Base-by-base conservation (phyloP, 2,113 vertebrate species). In the Amphiprion percula region DNA sequence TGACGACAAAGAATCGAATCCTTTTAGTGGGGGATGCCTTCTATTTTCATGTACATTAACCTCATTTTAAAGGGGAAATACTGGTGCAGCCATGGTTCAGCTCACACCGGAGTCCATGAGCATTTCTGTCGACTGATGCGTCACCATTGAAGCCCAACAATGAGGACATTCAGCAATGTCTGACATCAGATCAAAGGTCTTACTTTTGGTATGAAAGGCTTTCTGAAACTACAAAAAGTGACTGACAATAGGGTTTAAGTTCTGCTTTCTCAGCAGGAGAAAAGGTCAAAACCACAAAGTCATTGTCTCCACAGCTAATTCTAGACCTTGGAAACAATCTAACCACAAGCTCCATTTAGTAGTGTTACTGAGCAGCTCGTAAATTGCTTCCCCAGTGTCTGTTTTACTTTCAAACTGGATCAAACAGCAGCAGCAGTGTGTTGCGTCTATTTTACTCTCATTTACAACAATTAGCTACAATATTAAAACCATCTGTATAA, bases 81-180 rank as follows among this genome's bases (percentile, higher is more conserved):
- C n/a, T 9, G 4, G 33, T 70, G 46, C 16, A 78, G 58, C 26
- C 2, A 1, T 54, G 77, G 79, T 53, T 46, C 80, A 44, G 23
- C 24, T 19, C 24, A 14, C 1, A 53, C n/a, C 54, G 67, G 68
- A 74, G 63, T 64, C 52, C 58, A 59, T 62, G 44, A 7, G 39
- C 23, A 0, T 68, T 63, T 71, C 37, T 46, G 50, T 3, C 9
- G 6, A 44, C 50, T 73, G 44, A 69, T 10, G 16, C 19, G 19
- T 83, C 19, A 73, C 47, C 1, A 21, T 44, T 6, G 19, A 53
- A 23, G 49, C 24, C 2, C 0, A 0, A 85, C 72, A 85, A 79
- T 61, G 58, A 64, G 21, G 39, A 30, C 11, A 54, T 64, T 75
- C 37, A 80, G 5, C 41, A 11, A 1, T 59, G 23, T 82, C 72